These are phyloP conservation scores for Rhopalosiphum nymphaeae DNA, from an alignment of 2,888 invertebrate genomes.

Conservation along the genomic window DNA sequence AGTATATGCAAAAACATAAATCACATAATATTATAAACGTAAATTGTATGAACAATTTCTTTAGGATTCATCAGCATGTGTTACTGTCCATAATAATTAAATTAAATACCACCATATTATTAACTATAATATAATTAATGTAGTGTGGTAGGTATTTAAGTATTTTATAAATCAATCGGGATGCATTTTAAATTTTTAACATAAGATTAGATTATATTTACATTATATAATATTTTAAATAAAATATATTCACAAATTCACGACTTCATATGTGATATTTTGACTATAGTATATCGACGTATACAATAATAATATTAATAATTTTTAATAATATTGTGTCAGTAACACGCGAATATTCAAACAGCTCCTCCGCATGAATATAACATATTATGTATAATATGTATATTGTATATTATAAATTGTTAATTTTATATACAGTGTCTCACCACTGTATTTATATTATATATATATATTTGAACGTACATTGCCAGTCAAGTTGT, in stretches of 20 bases:
- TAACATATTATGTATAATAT: neutral
- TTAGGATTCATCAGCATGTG: no score
- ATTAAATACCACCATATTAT: no score
- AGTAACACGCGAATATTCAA: neutral
- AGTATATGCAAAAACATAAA: neutral
- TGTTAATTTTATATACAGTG: neutral
- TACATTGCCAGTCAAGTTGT: conserved; percentile 17
- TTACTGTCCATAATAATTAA: no score
- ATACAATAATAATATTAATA: neutral
- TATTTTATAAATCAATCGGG: no score
- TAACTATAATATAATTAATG: no score
- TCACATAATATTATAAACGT: no score
- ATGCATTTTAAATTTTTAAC: no score
- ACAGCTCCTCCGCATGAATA: neutral
- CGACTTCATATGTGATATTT: neutral
- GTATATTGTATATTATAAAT: neutral
- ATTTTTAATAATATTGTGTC: neutral
- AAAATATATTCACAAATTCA: neutral
- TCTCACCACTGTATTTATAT: neutral
- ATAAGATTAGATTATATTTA: no score
- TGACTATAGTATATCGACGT: neutral
- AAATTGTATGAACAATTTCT: no score
- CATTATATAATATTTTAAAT: neutral
- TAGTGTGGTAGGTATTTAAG: no score
- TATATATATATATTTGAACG: neutral